Conservation (phyloP, 2,113 vertebrate genomes). For the Catharus minimus region DNA sequence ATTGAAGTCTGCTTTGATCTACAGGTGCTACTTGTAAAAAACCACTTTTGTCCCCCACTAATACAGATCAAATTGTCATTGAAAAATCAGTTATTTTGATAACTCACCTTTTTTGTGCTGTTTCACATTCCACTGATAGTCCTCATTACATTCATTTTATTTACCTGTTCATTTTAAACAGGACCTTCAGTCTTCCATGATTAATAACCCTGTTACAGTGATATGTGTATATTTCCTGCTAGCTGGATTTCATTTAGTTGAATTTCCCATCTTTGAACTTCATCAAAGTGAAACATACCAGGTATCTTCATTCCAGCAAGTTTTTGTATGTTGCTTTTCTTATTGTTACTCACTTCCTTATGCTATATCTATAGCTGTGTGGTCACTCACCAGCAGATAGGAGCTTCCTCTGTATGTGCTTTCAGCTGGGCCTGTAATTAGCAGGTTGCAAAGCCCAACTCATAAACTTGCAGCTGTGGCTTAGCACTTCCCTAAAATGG, state of each 20-base stretch:
- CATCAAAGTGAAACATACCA: background rate
- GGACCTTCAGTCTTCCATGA: background rate
- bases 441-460: background rate
- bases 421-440: background rate
- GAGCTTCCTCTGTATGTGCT: background rate
- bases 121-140: background rate
- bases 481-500: background rate
- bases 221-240: background rate
- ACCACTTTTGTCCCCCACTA: background rate
- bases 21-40: background rate
- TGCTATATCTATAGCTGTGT: background rate
- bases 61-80: background rate
- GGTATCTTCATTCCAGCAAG: background rate
- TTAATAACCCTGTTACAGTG: background rate
- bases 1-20: background rate
- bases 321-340: background rate
- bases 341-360: background rate
- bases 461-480: conserved; percentile 10
- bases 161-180: background rate
- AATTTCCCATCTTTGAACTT: background rate
- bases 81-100: background rate
- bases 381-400: background rate
- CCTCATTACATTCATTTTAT: background rate
- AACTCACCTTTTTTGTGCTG: background rate
- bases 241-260: background rate